Evolutionary conservation across 1,140 invertebrate genomes (phyloP), one percentile per base, ranked within the genome.

Genomic region (Musca vetustissima): DNA sequence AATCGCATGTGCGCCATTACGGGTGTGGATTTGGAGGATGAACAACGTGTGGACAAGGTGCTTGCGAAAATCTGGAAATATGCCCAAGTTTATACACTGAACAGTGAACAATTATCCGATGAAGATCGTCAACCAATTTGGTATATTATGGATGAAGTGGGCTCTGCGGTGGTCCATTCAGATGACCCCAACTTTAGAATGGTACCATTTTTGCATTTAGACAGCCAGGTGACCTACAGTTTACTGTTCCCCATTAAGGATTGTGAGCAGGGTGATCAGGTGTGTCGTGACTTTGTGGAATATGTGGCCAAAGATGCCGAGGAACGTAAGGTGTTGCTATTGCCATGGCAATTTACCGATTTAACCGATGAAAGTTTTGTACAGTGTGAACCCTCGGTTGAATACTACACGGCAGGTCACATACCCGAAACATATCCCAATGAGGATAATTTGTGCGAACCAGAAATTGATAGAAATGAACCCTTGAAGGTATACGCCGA

Each of bases 121-220:
- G 91, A 92, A 80, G 87, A 92, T 36, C 84, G 86, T 72, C 82
- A 91, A 68, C 90, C 91, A 4, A 83, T 93, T 21, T 97, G 95
- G 95, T 97, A 96, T 83, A 87, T 98, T 13, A 91, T 95, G 89
- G 95, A 97, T 84, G 95, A 97, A 83, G 88, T 98, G 73, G 95
- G 95, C 24, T 91, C 90, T 21, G 88, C 90, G 1, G 90, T 98
- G 55, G 89, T 88, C 69, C 94, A 97, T 80, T 91, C 88, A 15
- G 88, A 93, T 73, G 83, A 88, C 1, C 93, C 95, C 0, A 95
- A 91, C 77, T 93, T 94, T 74, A 85, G 91, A 67, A 83, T 90
- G 14, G 91, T 94, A 11, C 95, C 94, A 8, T 94, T 97, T 82
- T 86, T 91, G 47, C 87, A 92, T 83, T 75, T 89, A 15, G 85